Base-by-base conservation (phyloP, 2,113 vertebrate species). In the Empidonax alnorum region DNA sequence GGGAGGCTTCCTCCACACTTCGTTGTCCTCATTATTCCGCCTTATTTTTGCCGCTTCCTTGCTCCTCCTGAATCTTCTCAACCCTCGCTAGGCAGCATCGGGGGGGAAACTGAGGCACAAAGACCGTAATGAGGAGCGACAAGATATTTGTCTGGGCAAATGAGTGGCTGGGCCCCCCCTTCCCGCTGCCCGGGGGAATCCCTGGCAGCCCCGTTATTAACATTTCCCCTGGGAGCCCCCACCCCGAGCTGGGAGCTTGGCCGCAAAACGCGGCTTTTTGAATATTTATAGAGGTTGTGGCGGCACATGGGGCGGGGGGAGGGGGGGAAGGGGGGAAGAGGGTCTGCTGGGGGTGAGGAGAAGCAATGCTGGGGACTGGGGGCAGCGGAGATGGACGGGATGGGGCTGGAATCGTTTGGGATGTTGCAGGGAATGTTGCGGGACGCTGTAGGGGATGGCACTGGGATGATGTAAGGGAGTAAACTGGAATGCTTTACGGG, bases 231-330 rank as follows among this genome's bases (percentile, higher is more conserved):
- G 81, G 89, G 94, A 92, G 28, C n/a, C 42, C 80, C 59, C 56
- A 49, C 33, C 33, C 61, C 13, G 6, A 84, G 65, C 62, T n/a
- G 16, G 37, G 86, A n/a, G 3, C 3, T 91, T 63, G 74, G 94
- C 75, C 12, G 42, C 81, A 77, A 91, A 93, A 87, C 14, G 59
- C 12, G 2, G 61, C 21, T 44, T 41, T 86, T 79, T 96, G 91
- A 95, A 97, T 97, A 96, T 96, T 94, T 96, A 93, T 95, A 35
- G 76, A 69, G 65, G 41, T 49, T 31, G 82, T 33, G 27, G 41
- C 14, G 7, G 63, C 49, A 7, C 27, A 23, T 30, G 59, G 52
- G 33, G 58, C 1, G 10, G 30, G 12, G 11, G 41, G 41, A 15
- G 41, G 14, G 41, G 41, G 41, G 14, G 14, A 15, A 30, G 10